These are phyloP conservation scores for Aricia agestis DNA, from an alignment of 1,140 invertebrate genomes.

Conservation along the genomic window DNA sequence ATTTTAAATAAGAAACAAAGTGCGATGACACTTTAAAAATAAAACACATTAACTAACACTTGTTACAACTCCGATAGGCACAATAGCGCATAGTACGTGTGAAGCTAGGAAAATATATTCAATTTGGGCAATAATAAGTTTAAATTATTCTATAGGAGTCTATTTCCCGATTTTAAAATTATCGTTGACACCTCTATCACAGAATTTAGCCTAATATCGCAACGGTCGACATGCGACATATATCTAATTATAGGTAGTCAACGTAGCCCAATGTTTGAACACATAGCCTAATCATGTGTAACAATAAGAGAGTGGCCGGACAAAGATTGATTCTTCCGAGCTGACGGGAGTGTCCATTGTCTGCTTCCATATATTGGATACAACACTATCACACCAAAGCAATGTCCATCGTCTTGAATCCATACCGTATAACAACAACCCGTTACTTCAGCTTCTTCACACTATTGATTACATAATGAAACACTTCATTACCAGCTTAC, in stretches of 20 bases:
- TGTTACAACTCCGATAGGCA: slow-evolving; percentile 52
- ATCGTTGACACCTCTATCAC: slow-evolving; percentile 39
- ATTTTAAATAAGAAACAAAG: slow-evolving; percentile 41
- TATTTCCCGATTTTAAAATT: slow-evolving; percentile 28
- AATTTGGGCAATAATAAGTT: slow-evolving; percentile 46
- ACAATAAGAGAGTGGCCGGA: slow-evolving; percentile 41
- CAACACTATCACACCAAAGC: slow-evolving; percentile 72
- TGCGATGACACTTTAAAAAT: slow-evolving; percentile 50
- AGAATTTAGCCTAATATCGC: slow-evolving; percentile 57
- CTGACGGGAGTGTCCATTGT: slow-evolving; percentile 61
- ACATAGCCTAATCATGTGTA: slow-evolving; percentile 21
- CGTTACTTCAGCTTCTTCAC: slow-evolving; percentile 41
- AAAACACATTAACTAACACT: slow-evolving; percentile 44
- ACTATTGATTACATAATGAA: slow-evolving; percentile 48
- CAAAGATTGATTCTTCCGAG: slow-evolving; percentile 44
- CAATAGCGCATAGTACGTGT: slow-evolving; percentile 52
- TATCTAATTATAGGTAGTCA: slow-evolving; percentile 32
- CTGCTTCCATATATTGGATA: slow-evolving; percentile 72
- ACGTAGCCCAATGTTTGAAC: slow-evolving; percentile 32
- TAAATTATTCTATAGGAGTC: slow-evolving; percentile 37
- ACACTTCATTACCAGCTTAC: slow-evolving; percentile 61
- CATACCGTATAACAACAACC: slow-evolving; percentile 51
- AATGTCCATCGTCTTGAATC: slow-evolving; percentile 60
- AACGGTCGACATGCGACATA: slow-evolving; percentile 47
- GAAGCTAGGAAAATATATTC: slow-evolving; percentile 66